Evolutionary conservation across 2,113 vertebrate genomes (phyloP).

Genomic region (Xiphophorus maculatus): DNA sequence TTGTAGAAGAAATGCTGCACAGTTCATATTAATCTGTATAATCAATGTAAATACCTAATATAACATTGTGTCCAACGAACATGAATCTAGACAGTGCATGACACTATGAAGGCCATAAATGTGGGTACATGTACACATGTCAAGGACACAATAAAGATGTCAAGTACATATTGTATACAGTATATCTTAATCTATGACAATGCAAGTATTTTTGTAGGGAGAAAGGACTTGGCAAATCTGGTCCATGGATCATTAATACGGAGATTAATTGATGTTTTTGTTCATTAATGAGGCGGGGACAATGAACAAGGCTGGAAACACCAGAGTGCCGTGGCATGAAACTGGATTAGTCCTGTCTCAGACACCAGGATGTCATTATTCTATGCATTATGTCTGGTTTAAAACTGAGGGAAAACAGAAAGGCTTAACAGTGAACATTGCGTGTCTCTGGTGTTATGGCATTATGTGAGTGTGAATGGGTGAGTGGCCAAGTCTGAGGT

Average conservation of each 20-base stretch:
- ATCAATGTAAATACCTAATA: background rate
- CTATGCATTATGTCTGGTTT: conserved; percentile 56
- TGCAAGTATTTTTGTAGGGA: conserved; percentile 10
- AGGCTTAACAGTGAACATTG: conserved; percentile 44
- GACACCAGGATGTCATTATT: conserved; percentile 69
- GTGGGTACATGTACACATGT: background rate
- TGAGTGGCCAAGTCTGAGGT: background rate
- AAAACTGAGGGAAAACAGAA: conserved; percentile 51
- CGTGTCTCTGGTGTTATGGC: conserved; percentile 27
- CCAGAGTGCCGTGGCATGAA: conserved; percentile 72
- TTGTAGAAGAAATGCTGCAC: background rate
- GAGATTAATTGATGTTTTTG: conserved; percentile 77
- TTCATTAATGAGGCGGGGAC: conserved; percentile 71
- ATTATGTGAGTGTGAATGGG: background rate
- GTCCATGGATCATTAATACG: conserved; percentile 71
- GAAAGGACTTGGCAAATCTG: conserved; percentile 49
- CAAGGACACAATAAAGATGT: background rate
- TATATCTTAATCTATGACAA: conserved; percentile 6
- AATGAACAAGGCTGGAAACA: conserved; percentile 64
- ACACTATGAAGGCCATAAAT: fast-evolving
- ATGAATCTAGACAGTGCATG: background rate
- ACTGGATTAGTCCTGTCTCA: conserved; percentile 79
- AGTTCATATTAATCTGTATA: background rate
- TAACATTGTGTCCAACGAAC: background rate
- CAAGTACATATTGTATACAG: background rate